Evolutionary conservation across 2,113 vertebrate genomes (phyloP).

Genomic region (Triplophysa tibetana): DNA sequence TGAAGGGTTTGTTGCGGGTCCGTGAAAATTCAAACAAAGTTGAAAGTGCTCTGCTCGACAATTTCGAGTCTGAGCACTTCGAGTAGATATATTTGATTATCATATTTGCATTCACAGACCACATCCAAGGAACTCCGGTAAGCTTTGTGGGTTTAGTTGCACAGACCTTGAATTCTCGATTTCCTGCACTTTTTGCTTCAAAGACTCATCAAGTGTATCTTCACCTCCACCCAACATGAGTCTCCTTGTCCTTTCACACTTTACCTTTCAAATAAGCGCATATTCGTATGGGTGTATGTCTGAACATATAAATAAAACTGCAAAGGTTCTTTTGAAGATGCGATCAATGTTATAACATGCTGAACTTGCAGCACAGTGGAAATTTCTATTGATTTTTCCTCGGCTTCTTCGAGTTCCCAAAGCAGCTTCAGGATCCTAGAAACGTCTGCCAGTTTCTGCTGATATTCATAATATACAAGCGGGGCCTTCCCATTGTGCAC

Average conservation of each 20-base stretch:
- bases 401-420: constrained; percentile 58
- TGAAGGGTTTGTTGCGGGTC: background rate
- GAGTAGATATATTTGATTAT: background rate
- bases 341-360: constrained; percentile 70
- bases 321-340: constrained; percentile 62
- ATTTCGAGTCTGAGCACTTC: constrained; percentile 10
- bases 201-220: background rate
- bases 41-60: background rate
- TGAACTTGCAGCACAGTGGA: constrained; percentile 60
- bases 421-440: constrained; percentile 52
- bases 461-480: constrained; percentile 19
- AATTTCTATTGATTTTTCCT: constrained; percentile 65
- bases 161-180: constrained; percentile 13
- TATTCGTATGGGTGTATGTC: constrained; percentile 6
- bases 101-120: constrained; percentile 9
- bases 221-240: background rate
- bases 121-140: background rate
- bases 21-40: constrained; percentile 36
- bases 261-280: background rate
- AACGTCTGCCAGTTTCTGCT: constrained; percentile 29
- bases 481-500: constrained; percentile 6
- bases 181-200: background rate
- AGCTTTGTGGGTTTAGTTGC: background rate
- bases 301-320: constrained; percentile 34
- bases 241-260: constrained; percentile 22